Base-by-base conservation (phyloP, 2,888 invertebrate species). In the Drosophila infuscata region DNA sequence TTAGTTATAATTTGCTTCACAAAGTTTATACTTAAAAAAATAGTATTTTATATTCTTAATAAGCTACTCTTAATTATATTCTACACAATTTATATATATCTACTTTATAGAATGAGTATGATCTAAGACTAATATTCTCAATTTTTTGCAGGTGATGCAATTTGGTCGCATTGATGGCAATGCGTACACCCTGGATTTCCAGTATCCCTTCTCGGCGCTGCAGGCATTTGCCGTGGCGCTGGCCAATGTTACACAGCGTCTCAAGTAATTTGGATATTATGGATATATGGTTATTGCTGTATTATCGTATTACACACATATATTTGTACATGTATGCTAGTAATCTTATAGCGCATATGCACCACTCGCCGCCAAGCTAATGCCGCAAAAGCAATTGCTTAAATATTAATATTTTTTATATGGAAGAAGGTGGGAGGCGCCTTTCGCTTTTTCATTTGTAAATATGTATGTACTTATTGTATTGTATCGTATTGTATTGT, bases 191-290 rank as follows among this genome's bases (percentile, higher is more conserved):
- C 94, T 99, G 91, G 99, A 99, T 94, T 99, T 99, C 94, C 99
- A 99, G 93, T 98, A 99, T 94, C 99, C 99, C 36, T 99, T 99
- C 94, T 98, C 98, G 69, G 99, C 99, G 81, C 95, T 99, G 75
- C 99, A 99, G 94, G 99, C 99, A 69, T 99, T 99, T 94, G 98
- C 99, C 64, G 99, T 99, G 71, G 99, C 99, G 76, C 95, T 99
- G 91, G 93, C 93, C 57, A 93, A 93, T 88, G 93, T 93, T 43
- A 93, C 93, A 53, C 93, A 93, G 88, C 93, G 93, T 78, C 90
- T 93, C 59, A 93, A 93, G 88, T 93, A 93, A 90, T 79, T 80
- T 54, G 59, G 61, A 62, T 64, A 52, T 64, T 36, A 41, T 25
- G 48, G 17, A 56, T 48, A 38, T 32, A 46, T 32, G 41, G 36